Base-by-base conservation (phyloP, 2,113 vertebrate species). In the Ictalurus punctatus region DNA sequence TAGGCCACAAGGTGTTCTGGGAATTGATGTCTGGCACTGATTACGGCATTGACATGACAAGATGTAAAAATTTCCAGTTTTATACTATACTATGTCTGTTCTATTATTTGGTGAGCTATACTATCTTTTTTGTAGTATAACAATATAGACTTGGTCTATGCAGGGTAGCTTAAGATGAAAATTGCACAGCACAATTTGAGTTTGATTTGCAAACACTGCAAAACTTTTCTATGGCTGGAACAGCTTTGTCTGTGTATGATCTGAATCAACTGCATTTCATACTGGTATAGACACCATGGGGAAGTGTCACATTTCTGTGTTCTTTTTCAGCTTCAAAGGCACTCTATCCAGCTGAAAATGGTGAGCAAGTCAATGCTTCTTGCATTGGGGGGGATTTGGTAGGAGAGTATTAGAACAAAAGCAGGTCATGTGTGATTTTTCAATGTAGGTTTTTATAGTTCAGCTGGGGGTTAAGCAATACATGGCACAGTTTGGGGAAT, bases 281-380 rank as follows among this genome's bases (percentile, higher is more conserved):
- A 59, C 19, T 84, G 14, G 0, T 44, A 12, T 30, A 58, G 63
- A n/a, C 34, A 67, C n/a, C 27, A 21, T 16, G 16, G 5, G 56
- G 34, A 58, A 69, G n/a, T 54, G 6, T 56, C 34, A 73, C 83
- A 25, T 84, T 90, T 93, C 44, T 93, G 89, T 90, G 17, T 92
- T 87, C 96, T 87, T 88, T 92, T 95, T 90, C 96, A 99, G 98
- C 98, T 93, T 97, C 97, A 59, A 95, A 96, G 40, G 96, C 94
- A 0, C 97, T 97, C 88, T 98, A 97, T 95, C 96, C 96, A 90
- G 94, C 96, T 0, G 97, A 98, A 91, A 98, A 95, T 0, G 98
- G 98, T 99, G 95, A 93, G 98, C 96, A n/a, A 59, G 4, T 73
- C 30, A 19, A 14, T 0, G 25, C 19, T 4, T 58, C 6, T 81